These are phyloP conservation scores for Plectrocnemia conspersa DNA, from an alignment of 1,140 invertebrate genomes.

Conservation along the genomic window DNA sequence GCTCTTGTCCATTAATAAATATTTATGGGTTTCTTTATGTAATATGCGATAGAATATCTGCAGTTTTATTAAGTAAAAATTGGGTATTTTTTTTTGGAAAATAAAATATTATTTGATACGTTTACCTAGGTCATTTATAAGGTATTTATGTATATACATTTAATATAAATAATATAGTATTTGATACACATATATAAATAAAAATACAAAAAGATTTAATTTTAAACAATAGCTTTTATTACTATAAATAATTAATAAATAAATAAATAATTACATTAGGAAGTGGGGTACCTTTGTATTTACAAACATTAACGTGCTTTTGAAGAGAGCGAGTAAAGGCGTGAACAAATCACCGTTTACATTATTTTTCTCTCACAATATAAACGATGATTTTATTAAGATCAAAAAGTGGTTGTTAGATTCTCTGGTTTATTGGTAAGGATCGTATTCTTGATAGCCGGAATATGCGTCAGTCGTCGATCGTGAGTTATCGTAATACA, in stretches of 20 bases:
- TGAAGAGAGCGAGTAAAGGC: neutral
- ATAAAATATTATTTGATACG: no score
- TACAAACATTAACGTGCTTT: slow-evolving; percentile 29
- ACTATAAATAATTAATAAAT: slow-evolving; percentile 6
- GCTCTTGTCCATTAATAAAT: no score
- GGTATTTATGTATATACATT: no score
- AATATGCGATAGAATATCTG: neutral
- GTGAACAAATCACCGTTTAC: neutral
- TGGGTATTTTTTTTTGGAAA: no score
- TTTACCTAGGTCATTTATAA: no score
- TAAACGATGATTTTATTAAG: neutral
- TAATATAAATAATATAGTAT: no score
- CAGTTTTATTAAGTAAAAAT: neutral
- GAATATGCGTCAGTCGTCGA: slow-evolving; percentile 2
- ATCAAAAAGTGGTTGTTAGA: neutral
- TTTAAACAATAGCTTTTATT: neutral
- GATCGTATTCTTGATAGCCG: slow-evolving; percentile 28
- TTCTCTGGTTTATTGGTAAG: slow-evolving; percentile 11
- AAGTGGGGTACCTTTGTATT: slow-evolving; percentile 23
- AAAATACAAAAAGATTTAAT: no score
- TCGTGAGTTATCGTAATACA: slow-evolving; percentile 23
- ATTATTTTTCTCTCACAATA: slow-evolving; percentile 4
- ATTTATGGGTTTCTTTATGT: slow-evolving; percentile 4
- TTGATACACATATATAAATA: no score
- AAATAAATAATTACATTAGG: slow-evolving; percentile 14